These are phyloP conservation scores for Drosophila subpulchrella DNA, from an alignment of 1,140 invertebrate genomes.

Conservation along the genomic window DNA sequence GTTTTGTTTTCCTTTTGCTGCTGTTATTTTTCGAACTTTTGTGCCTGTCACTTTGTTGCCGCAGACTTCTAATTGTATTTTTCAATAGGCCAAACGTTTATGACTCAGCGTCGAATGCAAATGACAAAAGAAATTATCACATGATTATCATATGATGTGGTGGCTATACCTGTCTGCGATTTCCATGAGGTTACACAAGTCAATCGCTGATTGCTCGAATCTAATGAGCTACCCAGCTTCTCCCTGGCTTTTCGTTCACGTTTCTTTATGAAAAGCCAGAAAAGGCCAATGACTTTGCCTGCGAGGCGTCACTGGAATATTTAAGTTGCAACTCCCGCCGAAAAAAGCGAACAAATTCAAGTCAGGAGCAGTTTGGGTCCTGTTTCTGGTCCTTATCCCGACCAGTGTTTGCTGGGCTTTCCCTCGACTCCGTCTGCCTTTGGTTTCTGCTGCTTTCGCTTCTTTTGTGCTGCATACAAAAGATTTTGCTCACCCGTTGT, in stretches of 20 bases:
- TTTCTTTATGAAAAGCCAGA: conserved; percentile 1
- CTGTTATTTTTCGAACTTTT: conserved; percentile 1
- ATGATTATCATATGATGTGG: conserved; percentile 68
- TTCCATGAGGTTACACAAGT: conserved; percentile 30
- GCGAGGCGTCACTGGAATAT: conserved; percentile 39
- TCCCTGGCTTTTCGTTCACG: not conserved
- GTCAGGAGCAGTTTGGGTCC: conserved; percentile 16
- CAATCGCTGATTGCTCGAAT: conserved; percentile 22
- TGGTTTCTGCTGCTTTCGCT: conserved; percentile 49
- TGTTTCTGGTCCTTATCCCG: conserved; percentile 40
- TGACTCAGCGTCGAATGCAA: conserved; percentile 54
- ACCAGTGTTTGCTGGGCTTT: conserved; percentile 47
- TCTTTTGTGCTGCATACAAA: conserved; percentile 78
- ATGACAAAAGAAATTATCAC: conserved; percentile 59
- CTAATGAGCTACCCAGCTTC: conserved; percentile 16
- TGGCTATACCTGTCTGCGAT: conserved; percentile 12
- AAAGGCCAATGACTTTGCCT: conserved; percentile 67
- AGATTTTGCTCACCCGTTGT: conserved; percentile 64
- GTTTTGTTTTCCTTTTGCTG: conserved; percentile 16
- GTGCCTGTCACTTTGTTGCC: conserved; percentile 29
- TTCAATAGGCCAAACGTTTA: conserved; percentile 41
- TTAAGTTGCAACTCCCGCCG: conserved; percentile 21
- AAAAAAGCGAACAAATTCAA: conserved; percentile 30
- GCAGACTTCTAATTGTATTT: conserved; percentile 59
- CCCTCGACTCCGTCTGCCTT: conserved; percentile 27